Percentiles rank a stretch among this genome's conserved stretches.
phyloP scores from a whole-genome alignment of 1,140 invertebrate genomes.

The Neodiprion pinetum region DNA sequence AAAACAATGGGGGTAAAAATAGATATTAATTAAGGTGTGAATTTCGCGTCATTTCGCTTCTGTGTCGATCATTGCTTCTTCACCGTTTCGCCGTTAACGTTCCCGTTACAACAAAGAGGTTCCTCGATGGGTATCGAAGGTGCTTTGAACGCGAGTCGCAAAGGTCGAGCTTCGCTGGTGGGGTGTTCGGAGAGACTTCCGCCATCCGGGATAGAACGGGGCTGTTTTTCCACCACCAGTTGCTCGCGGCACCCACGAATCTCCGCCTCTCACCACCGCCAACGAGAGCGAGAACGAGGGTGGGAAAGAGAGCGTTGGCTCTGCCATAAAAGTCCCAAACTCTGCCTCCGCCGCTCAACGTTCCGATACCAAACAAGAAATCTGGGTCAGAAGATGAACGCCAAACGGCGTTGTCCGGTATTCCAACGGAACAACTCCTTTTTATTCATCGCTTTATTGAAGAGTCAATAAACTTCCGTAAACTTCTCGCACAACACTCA shows the following conservation, averaged over 20 bases:
- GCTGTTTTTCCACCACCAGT: slow-evolving; percentile 65
- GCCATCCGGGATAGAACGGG: slow-evolving; percentile 49
- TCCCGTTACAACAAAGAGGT: too few species aligned
- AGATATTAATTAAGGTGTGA: too few species aligned
- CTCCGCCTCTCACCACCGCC: slow-evolving; percentile 25
- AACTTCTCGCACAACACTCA: too few species aligned
- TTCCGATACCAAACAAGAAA: slow-evolving; percentile 10
- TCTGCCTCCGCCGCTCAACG: slow-evolving; percentile 25
- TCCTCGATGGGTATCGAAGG: slow-evolving; percentile 29
- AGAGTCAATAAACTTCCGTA: too few species aligned
- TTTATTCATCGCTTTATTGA: slow-evolving; percentile 26
- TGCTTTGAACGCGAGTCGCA: slow-evolving; percentile 37
- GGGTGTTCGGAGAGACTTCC: slow-evolving; percentile 39
- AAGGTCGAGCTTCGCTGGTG: slow-evolving; percentile 31
- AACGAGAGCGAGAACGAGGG: slow-evolving; percentile 19
- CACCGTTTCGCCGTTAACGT: too few species aligned
- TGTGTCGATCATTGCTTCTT: too few species aligned
- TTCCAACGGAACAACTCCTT: slow-evolving; percentile 26
- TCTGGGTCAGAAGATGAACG: slow-evolving; percentile 30
- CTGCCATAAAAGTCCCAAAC: slow-evolving; percentile 54
- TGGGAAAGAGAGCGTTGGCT: slow-evolving; percentile 42
- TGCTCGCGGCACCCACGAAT: slow-evolving; percentile 59
- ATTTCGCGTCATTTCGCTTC: too few species aligned
- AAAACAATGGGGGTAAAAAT: too few species aligned
- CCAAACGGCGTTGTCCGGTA: neutral